Evolutionary conservation across 1,140 invertebrate species (phyloP).

Genomic region (Formica selysi): DNA sequence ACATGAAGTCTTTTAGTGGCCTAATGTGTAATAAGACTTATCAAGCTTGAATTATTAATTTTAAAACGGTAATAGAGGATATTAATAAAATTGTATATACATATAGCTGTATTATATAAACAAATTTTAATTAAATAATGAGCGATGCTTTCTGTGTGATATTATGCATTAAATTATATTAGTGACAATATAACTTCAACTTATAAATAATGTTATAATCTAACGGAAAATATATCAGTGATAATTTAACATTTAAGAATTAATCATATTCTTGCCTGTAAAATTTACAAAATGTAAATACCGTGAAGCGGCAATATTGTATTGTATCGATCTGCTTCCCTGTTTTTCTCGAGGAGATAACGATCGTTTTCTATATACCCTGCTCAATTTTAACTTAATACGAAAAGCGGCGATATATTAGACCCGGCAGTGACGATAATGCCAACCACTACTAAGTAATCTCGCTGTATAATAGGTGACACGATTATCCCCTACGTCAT

Average conservation of each 20-base stretch:
- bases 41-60: neutral
- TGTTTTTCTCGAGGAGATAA: neutral
- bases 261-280: neutral
- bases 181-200: neutral
- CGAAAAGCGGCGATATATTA: constrained; percentile 57
- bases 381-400: constrained; percentile 32
- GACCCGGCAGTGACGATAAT: constrained; percentile 69
- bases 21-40: neutral
- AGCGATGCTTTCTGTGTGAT: neutral
- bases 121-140: neutral
- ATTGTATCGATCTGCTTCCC: neutral
- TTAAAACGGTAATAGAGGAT: no score
- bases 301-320: neutral
- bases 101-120: neutral
- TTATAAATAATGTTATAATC: no score
- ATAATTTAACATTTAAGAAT: neutral
- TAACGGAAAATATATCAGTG: no score
- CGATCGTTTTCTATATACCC: constrained; percentile 42
- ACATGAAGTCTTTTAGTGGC: no score
- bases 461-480: constrained; percentile 20
- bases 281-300: constrained; percentile 2
- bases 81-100: no score
- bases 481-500: neutral
- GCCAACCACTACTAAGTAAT: constrained; percentile 52
- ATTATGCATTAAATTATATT: neutral